Base-by-base conservation (phyloP, 2,113 vertebrate genomes). In the Buteo buteo region DNA sequence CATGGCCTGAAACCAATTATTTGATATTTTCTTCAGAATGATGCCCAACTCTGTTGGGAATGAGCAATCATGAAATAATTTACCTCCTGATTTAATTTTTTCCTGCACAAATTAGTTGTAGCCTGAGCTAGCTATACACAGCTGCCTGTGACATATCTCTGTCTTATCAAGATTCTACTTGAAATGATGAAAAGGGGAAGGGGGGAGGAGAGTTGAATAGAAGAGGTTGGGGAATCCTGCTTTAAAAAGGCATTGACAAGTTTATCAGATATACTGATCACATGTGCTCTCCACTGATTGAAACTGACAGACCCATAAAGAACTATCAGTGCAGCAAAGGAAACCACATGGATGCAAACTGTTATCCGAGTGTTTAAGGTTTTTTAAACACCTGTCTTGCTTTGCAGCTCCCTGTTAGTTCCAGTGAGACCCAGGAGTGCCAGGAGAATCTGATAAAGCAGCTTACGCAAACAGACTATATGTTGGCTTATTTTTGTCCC, bases 21-120 rank as follows among this genome's bases (percentile, higher is more conserved):
- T 99, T 98, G 98, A 99, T 99, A 99, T 99, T 99, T 99, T 99
- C 98, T 98, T 98, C 99, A 98, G 99, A 99, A 99, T 99, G 99
- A 99, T 99, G 98, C 98, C 98, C 98, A 98, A 98, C 97, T 99
- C 99, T 99, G 98, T 98, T 98, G 99, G 99, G 99, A 99, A 99
- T 98, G 99, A 98, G 98, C 98, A 99, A 99, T 99, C 99, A 99
- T 98, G 99, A 98, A 99, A 99, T 98, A 99, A 99, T 99, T 99
- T 99, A 99, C 98, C 98, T 98, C 98, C 98, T 99, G 99, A 99
- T 99, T 99, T 99, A 99, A 99, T 99, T 99, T 99, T 99, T 99
- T 99, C 98, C 98, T 98, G 98, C 97, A 98, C 97, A 98, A 98
- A 98, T 98, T 98, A 98, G 98, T 98, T 98, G 98, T 98, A 98